Percentiles rank a stretch among this genome's conserved stretches.
These are phyloP conservation scores for Bucco capensis DNA, from an alignment of 2,113 vertebrate genomes.

Conservation along the genomic window DNA sequence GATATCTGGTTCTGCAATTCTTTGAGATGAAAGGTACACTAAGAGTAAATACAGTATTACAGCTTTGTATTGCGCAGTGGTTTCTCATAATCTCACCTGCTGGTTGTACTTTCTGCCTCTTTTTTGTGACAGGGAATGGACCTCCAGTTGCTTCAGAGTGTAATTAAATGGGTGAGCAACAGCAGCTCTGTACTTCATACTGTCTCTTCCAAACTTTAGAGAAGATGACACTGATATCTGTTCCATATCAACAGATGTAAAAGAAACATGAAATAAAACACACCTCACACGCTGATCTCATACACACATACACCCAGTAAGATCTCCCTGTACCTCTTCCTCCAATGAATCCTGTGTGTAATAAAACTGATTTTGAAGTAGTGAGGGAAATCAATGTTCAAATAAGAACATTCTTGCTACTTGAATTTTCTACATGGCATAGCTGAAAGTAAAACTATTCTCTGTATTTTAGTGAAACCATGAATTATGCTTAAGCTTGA, in stretches of 20 bases:
- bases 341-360: background rate
- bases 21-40: background rate
- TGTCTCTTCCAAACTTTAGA: conserved; percentile 63
- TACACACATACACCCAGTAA: background rate
- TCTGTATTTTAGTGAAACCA: background rate
- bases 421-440: background rate
- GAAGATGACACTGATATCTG: conserved; percentile 70
- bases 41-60: background rate
- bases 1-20: background rate
- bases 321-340: background rate
- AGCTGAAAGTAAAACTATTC: background rate
- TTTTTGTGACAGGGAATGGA: conserved; percentile 62
- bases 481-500: background rate
- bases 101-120: conserved; percentile 59
- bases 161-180: conserved; percentile 75
- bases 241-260: background rate
- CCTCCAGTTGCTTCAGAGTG: conserved; percentile 63
- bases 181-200: conserved; percentile 54
- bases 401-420: background rate
- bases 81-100: conserved; percentile 63
- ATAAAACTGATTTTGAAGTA: background rate
- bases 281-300: background rate
- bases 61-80: background rate
- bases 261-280: background rate
- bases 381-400: background rate